Percentiles rank a stretch among this genome's conserved stretches.
phyloP scores from a whole-genome alignment of 1,140 invertebrate genomes.

The Drosophila kanapiae region DNA sequence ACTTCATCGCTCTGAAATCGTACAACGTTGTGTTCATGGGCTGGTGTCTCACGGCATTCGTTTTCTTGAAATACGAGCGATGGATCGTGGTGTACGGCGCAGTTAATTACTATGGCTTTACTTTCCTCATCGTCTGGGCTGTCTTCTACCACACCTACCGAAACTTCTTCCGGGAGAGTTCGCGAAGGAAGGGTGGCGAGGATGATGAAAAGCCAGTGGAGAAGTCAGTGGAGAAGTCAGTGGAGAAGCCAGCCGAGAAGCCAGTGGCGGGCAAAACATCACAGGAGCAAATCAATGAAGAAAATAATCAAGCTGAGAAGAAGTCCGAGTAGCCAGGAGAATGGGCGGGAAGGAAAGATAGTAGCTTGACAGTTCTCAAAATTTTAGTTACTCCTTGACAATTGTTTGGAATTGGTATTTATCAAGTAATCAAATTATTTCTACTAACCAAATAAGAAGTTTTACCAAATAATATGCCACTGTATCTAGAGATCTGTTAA shows the following conservation, averaged over 20 bases:
- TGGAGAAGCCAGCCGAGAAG: neutral
- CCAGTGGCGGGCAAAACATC: neutral
- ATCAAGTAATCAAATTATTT: slow-evolving; percentile 4
- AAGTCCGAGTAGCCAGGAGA: slow-evolving; percentile 24
- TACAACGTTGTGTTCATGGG: slow-evolving; percentile 94
- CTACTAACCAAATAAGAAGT: slow-evolving; percentile 46
- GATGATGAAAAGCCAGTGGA: slow-evolving; percentile 4
- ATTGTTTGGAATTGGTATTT: slow-evolving; percentile 23
- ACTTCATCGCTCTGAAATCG: slow-evolving; percentile 89
- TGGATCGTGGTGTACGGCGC: slow-evolving; percentile 88
- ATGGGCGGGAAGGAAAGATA: too few relatives aligned
- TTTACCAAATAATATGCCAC: slow-evolving; percentile 48
- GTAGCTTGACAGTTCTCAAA: slow-evolving; percentile 7
- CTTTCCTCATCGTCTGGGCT: slow-evolving; percentile 88
- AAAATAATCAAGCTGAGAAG: slow-evolving; percentile 25
- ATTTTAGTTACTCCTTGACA: slow-evolving; percentile 37
- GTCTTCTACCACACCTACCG: slow-evolving; percentile 47
- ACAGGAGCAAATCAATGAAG: neutral
- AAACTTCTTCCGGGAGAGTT: slow-evolving; percentile 1
- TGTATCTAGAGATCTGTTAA: slow-evolving; percentile 44
- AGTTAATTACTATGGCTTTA: slow-evolving; percentile 89
- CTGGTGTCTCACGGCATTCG: slow-evolving; percentile 93
- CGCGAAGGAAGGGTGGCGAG: slow-evolving; percentile 5
- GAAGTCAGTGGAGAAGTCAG: neutral
- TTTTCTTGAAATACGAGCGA: slow-evolving; percentile 89